Evolutionary conservation across 2,888 invertebrate genomes (phyloP).

Genomic region (Diploptera punctata): DNA sequence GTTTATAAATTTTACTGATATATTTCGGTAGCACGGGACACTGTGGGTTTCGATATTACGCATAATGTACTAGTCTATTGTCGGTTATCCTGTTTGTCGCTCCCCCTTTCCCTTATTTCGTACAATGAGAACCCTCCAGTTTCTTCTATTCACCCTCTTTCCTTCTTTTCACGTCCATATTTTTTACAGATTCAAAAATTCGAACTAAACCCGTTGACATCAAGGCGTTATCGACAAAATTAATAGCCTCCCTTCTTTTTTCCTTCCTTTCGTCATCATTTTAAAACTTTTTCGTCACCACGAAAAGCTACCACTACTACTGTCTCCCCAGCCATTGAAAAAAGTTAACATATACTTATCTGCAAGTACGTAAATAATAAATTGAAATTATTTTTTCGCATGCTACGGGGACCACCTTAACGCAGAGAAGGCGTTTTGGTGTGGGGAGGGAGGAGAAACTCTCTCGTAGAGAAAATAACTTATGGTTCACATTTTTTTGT

Average conservation of each 20-base stretch:
- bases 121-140: not conserved
- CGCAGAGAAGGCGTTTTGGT: constrained; percentile 35
- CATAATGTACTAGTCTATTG: too few relatives aligned
- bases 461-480: constrained; percentile 36
- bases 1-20: too few relatives aligned
- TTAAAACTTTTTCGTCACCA: constrained; percentile 42
- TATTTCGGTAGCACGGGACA: too few relatives aligned
- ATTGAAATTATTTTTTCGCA: constrained; percentile 53
- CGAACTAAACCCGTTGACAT: constrained; percentile 35
- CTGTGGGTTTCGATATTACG: too few relatives aligned
- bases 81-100: too few relatives aligned
- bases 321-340: constrained; percentile 12
- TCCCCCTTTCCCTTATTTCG: not conserved
- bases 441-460: constrained; percentile 10
- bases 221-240: constrained; percentile 51
- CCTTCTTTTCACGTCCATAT: constrained; percentile 20
- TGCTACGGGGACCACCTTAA: constrained; percentile 42
- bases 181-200: constrained; percentile 36
- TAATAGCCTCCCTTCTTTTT: constrained; percentile 50
- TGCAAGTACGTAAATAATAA: constrained; percentile 55
- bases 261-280: constrained; percentile 50
- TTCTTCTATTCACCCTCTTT: constrained; percentile 13
- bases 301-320: not conserved
- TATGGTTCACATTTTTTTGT: constrained; percentile 40
- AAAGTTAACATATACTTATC: constrained; percentile 49